Base-by-base conservation (phyloP, 1,140 invertebrate species). In the Calycopis cecrops region DNA sequence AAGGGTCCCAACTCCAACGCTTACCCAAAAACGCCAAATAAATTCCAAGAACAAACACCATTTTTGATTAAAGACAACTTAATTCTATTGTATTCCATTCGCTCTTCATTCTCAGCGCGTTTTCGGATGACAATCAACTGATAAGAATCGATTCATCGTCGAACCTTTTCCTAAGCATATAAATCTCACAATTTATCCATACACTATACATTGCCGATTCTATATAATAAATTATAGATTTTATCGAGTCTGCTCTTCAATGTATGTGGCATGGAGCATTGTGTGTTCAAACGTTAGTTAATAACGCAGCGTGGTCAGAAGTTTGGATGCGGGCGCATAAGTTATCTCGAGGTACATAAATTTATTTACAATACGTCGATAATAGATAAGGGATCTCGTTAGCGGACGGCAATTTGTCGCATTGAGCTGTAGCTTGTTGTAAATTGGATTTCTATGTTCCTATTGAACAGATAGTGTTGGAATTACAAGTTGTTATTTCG, bases 291-390 rank as follows among this genome's bases (percentile, higher is more conserved):
- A 18, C 35, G 34, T 28, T 12, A 14, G 9, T 47, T 56, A 47
- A 44, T 55, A 52, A 53, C 60, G 52, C 49, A 52, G 33, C 52
- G 49, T 42, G 52, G 42, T 60, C 60, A 59, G 47, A 65, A 66
- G 66, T 70, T 60, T 57, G 61, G 64, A 73, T 73, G 71, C 71
- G 71, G 71, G 71, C 60, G 18, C 54, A 60, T 54, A 55, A 65
- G 57, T 69, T 69, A 65, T 67, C 62, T 67, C 59, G 33, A 48
- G 53, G 62, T 62, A 63, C 67, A 71, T 73, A 73, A 71, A 73
- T 73, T 69, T 71, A 67, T 73, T 69, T 69, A 69, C 68, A 69
- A 73, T 71, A 71, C 66, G 37, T 60, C 49, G 68, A 73, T 71
- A 53, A 55, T 35, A 68, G 71, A 73, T 73, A 71, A 67, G 63